These are phyloP conservation scores for Clarias batrachus DNA, from an alignment of 2,113 vertebrate species.

Conservation along the genomic window DNA sequence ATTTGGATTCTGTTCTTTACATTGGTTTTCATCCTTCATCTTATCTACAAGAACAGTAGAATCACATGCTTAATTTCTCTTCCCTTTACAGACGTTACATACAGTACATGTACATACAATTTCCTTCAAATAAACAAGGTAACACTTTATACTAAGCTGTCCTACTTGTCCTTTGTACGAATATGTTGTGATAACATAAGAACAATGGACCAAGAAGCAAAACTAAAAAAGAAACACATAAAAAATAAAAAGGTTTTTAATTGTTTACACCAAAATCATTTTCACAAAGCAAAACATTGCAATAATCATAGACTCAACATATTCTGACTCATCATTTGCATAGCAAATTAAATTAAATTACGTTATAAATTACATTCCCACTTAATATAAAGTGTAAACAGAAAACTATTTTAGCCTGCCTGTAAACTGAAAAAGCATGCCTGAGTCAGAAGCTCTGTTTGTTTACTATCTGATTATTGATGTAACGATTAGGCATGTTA, in stretches of 20 bases:
- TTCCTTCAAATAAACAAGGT: constrained; percentile 48
- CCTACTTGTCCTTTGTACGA: constrained; percentile 33
- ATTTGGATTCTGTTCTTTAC: constrained; percentile 34
- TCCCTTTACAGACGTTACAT: constrained; percentile 11
- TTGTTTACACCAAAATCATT: background rate
- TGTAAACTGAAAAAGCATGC: background rate
- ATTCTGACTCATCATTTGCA: constrained; percentile 28
- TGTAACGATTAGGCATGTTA: background rate
- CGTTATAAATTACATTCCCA: constrained; percentile 34
- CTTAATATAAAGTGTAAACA: constrained; percentile 53
- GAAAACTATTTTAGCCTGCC: constrained; percentile 17
- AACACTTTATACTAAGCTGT: constrained; percentile 51
- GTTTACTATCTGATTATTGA: background rate
- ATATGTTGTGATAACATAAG: background rate
- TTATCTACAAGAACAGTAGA: background rate
- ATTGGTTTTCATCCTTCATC: constrained; percentile 17
- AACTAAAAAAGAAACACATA: background rate
- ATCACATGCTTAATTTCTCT: constrained; percentile 16
- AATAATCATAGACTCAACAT: background rate
- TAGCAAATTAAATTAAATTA: constrained; percentile 40
- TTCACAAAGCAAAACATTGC: background rate
- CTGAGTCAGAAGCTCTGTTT: background rate
- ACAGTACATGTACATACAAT: constrained; percentile 1
- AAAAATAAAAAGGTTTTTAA: background rate
- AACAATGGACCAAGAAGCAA: background rate